A percentile compares a stretch with the other conserved stretches of the same genome.
phyloP scores from a whole-genome alignment of 2,797 vertebrate genomes.

The Nyctibius grandis region DNA sequence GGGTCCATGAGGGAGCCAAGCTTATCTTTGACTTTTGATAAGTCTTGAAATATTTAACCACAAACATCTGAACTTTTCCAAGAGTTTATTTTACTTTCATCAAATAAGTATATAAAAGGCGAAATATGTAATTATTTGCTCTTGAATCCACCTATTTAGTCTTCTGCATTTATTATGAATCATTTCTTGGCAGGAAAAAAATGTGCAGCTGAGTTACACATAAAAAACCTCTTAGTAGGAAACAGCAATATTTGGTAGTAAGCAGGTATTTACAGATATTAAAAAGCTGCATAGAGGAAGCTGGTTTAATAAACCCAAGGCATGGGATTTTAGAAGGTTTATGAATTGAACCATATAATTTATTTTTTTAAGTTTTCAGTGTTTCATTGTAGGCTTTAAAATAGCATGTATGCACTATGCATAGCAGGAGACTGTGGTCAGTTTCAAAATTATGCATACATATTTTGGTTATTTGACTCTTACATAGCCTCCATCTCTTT shows the following conservation, averaged over 20 bases:
- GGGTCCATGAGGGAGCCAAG: background rate
- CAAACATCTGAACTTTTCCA: slow-evolving; percentile 26
- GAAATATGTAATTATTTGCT: background rate
- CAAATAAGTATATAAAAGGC: background rate
- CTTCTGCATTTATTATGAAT: slow-evolving; percentile 27
- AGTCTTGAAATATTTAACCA: slow-evolving; percentile 50
- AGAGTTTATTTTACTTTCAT: slow-evolving; percentile 38
- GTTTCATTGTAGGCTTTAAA: background rate
- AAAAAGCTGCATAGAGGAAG: slow-evolving; percentile 27
- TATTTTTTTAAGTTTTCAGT: background rate
- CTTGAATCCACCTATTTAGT: background rate
- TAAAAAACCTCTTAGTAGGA: slow-evolving; percentile 50
- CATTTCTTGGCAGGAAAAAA: slow-evolving; percentile 41
- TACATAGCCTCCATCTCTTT: background rate
- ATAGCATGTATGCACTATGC: background rate
- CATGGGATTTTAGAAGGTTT: background rate
- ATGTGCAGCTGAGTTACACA: slow-evolving; percentile 25
- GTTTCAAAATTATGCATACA: background rate
- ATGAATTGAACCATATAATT: background rate
- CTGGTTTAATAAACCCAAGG: slow-evolving; percentile 47
- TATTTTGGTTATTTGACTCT: background rate
- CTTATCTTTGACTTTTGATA: slow-evolving; percentile 49
- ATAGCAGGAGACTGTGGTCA: background rate
- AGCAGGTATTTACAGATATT: slow-evolving; percentile 52
- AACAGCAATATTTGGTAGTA: slow-evolving; percentile 48